Evolutionary conservation across 2,113 vertebrate genomes (phyloP).

Genomic region (Desmodus rotundus): DNA sequence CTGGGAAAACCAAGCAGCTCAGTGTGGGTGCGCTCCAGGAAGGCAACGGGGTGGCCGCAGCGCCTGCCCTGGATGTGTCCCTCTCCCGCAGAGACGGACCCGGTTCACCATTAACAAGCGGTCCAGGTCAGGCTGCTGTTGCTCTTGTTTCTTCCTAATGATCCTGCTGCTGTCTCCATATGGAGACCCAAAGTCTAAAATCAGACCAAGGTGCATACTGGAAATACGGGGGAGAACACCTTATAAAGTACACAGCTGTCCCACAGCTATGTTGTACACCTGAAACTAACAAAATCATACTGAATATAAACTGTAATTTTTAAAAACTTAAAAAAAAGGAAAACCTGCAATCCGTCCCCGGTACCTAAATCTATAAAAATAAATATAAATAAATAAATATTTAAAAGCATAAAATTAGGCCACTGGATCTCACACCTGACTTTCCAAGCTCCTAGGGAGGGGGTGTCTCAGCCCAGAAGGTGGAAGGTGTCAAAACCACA

Average conservation of each 20-base stretch:
- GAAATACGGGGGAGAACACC: background rate
- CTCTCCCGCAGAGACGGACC: background rate
- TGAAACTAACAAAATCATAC: background rate
- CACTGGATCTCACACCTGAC: slow-evolving; percentile 39
- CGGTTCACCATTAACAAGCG: background rate
- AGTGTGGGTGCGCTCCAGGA: background rate
- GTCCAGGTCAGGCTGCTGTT: background rate
- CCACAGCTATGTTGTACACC: background rate
- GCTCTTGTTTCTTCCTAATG: background rate
- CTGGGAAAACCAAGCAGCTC: background rate
- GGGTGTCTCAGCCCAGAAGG: background rate
- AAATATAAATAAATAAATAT: background rate
- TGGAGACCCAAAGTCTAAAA: slow-evolving; percentile 52
- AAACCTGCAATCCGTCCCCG: background rate
- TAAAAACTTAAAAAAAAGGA: background rate
- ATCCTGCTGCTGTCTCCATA: background rate
- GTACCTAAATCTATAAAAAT: background rate
- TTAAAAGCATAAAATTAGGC: slow-evolving; percentile 55
- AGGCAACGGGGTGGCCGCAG: background rate
- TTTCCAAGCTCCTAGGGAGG: background rate
- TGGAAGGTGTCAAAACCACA: background rate
- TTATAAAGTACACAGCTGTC: background rate
- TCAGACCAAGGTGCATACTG: background rate
- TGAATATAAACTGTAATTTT: background rate
- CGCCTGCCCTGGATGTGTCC: background rate